Evolutionary conservation across 2,888 invertebrate species (phyloP).

Genomic region (Patella depressa): DNA sequence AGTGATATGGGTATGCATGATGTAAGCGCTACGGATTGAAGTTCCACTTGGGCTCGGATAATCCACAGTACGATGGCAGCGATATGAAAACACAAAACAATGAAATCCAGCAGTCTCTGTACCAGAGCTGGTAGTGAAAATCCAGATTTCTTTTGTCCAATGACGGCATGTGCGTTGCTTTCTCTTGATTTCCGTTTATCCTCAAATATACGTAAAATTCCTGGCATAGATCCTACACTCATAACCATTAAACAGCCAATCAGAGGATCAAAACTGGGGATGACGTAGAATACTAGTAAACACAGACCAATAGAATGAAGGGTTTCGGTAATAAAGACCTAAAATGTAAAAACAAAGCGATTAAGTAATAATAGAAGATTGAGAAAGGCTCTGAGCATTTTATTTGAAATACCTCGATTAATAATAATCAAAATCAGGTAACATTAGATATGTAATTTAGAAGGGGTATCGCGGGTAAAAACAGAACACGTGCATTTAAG

Average conservation of each 20-base stretch:
- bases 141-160: not conserved
- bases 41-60: conserved; percentile 12
- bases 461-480: no score
- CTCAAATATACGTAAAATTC: conserved; percentile 40
- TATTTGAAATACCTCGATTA: not conserved
- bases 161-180: not conserved
- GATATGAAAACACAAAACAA: conserved; percentile 40
- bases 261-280: conserved; percentile 53
- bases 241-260: conserved; percentile 41
- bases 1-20: conserved; percentile 82
- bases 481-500: not conserved
- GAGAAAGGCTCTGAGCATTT: not conserved
- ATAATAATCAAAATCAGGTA: not conserved
- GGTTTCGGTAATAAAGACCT: conserved; percentile 50
- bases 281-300: conserved; percentile 48
- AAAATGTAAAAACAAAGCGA: not conserved
- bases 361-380: not conserved
- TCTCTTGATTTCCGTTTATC: not conserved
- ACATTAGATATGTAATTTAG: not conserved
- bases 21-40: conserved; percentile 74
- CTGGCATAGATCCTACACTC: conserved; percentile 43
- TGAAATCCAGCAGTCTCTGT: conserved; percentile 29
- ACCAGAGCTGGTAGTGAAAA: conserved; percentile 10
- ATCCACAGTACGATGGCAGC: conserved; percentile 40
- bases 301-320: conserved; percentile 52